Evolutionary conservation across 2,113 vertebrate genomes (phyloP), one percentile per base, ranked within the genome.

Genomic region (Recurvirostra avosetta): DNA sequence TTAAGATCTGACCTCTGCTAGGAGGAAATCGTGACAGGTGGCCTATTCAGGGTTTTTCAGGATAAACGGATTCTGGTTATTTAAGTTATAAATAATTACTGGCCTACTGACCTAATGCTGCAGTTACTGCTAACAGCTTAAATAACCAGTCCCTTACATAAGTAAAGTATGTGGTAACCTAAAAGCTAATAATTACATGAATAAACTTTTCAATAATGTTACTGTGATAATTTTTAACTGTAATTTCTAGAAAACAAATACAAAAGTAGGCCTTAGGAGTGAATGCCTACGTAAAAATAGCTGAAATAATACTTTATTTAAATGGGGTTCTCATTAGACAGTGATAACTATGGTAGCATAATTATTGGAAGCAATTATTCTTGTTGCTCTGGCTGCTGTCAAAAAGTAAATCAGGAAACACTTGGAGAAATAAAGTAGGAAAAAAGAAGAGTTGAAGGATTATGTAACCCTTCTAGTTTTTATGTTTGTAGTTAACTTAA

Each of bases 41-140:
- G 82, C 15, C 34, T 75, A 43, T 61, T 89, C 30, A 71, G 75
- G 53, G 40, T 68, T 96, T 92, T 87, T 58, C 53, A 79, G 75
- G 95, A 61, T 95, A 93, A 97, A 96, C 5, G 21, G 92, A 96
- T 97, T 91, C 68, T 2, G 2, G 45, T 87, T 87, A 61, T 87
- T 95, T 95, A 89, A 90, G 81, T 91, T 96, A 97, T 56, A 88
- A 92, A 74, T 94, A 97, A 88, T 95, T 93, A 79, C 17, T 92
- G 70, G 30, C 93, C 86, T 90, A 94, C 74, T 91, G 68, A 25
- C 88, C 78, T 95, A 94, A 81, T 74, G 67, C 55, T 88, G 52
- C 47, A 63, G 61, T 41, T 82, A 49, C 41, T 85, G 52, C 12
- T 86, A 83, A 65, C 65, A 79, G 65, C 40, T 92, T 97, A 92